phyloP scores from a whole-genome alignment of 1,140 invertebrate species.

The Lucilia cuprina region DNA sequence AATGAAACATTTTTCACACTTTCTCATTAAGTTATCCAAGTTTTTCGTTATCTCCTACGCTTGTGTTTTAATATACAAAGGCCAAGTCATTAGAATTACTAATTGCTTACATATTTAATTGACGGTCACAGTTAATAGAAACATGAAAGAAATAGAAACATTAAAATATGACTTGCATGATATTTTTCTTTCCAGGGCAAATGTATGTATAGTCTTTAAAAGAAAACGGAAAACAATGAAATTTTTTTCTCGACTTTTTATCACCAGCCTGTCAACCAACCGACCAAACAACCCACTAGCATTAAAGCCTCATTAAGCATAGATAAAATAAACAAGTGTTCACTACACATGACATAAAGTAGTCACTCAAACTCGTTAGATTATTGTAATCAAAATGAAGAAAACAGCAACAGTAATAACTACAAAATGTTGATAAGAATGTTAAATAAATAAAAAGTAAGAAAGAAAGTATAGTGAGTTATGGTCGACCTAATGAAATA shows the following conservation, averaged over 20 bases:
- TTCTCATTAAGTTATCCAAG: too few species aligned
- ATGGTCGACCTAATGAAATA: too few species aligned
- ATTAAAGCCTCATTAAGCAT: background rate
- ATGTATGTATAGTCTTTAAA: background rate
- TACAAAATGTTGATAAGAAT: background rate
- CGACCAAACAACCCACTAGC: background rate
- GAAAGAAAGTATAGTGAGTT: too few species aligned
- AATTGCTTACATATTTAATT: background rate
- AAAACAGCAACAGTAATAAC: background rate
- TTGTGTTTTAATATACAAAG: background rate
- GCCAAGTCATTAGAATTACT: background rate
- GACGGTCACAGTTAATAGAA: background rate
- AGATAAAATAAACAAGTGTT: constrained; percentile 1
- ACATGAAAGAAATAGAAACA: background rate
- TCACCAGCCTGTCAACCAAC: background rate
- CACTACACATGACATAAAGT: background rate
- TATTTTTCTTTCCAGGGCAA: background rate
- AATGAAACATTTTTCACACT: too few species aligned
- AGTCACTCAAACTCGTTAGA: background rate
- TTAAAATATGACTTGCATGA: background rate
- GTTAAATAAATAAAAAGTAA: too few species aligned
- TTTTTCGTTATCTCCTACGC: too few species aligned
- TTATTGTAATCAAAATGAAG: background rate
- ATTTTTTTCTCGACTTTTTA: background rate
- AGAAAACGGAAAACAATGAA: background rate